phyloP scores from a whole-genome alignment of 2,113 vertebrate species.

The Maccullochella peelii region DNA sequence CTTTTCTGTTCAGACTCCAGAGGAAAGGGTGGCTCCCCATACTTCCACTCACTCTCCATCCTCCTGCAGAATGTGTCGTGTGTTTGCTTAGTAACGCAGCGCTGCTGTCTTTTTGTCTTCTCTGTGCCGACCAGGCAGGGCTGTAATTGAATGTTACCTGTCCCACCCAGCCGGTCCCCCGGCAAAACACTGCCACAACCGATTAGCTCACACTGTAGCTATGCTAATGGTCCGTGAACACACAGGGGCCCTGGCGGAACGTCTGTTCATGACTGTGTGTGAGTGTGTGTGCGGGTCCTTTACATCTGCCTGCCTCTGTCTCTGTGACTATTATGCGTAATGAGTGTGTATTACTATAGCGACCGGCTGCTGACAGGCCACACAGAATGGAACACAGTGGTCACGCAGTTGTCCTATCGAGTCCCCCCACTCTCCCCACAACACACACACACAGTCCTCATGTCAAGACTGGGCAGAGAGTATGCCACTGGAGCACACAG shows the following conservation, averaged over 20 bases:
- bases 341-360: slow-evolving; percentile 68
- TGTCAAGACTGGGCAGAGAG: slow-evolving; percentile 72
- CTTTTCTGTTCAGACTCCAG: slow-evolving; percentile 41
- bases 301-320: slow-evolving; percentile 56
- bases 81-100: slow-evolving; percentile 69
- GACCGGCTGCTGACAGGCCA: slow-evolving; percentile 75
- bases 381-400: slow-evolving; percentile 71
- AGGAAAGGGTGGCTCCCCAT: slow-evolving; percentile 44
- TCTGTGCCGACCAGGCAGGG: slow-evolving; percentile 19
- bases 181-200: slow-evolving; percentile 68
- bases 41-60: slow-evolving; percentile 16
- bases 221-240: slow-evolving; percentile 76
- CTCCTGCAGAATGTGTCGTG: slow-evolving; percentile 31
- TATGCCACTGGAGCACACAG: slow-evolving; percentile 77
- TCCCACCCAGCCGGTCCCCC: slow-evolving; percentile 55
- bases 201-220: slow-evolving; percentile 67
- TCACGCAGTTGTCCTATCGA: slow-evolving; percentile 69
- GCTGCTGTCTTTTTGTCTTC: slow-evolving; percentile 62
- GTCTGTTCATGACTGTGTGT: slow-evolving; percentile 45
- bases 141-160: slow-evolving; percentile 79
- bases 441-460: slow-evolving; percentile 52
- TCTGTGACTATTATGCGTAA: slow-evolving; percentile 69
- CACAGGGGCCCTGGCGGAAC: slow-evolving; percentile 53
- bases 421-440: slow-evolving; percentile 49
- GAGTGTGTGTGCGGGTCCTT: slow-evolving; percentile 15